Conservation (phyloP, 2,113 vertebrate species). For the Eolophus roseicapilla region DNA sequence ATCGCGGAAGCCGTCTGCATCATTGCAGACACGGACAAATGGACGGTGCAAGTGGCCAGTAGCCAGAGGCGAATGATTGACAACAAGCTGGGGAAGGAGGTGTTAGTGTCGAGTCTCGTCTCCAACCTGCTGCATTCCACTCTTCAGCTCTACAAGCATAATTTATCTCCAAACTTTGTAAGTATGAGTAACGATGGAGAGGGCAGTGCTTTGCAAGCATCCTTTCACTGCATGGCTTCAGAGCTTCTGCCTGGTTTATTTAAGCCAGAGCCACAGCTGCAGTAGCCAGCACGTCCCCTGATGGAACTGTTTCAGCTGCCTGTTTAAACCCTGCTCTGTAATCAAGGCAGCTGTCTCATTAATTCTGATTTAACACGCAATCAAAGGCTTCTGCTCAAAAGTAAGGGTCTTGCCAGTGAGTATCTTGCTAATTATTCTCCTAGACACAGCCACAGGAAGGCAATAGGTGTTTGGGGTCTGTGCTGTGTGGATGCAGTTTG, state of each 20-base stretch:
- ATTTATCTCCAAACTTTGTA: constrained; percentile 97
- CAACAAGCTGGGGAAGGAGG: constrained; percentile 93
- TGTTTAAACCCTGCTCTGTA: background rate
- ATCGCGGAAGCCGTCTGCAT: constrained; percentile 98
- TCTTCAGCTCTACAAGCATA: constrained; percentile 95
- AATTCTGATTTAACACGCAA: background rate
- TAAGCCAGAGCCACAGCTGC: background rate
- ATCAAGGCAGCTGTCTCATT: background rate
- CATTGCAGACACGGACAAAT: constrained; percentile 95
- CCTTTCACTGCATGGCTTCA: background rate
- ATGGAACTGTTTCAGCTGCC: background rate
- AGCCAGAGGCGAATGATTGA: constrained; percentile 92
- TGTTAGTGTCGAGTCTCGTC: constrained; percentile 93
- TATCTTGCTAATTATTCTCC: background rate
- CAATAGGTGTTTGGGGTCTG: background rate
- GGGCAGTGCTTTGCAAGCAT: background rate
- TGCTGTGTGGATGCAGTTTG: background rate
- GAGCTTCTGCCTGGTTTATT: background rate
- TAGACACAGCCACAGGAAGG: background rate
- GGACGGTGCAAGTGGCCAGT: constrained; percentile 97
- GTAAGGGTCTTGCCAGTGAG: background rate
- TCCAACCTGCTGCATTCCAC: constrained; percentile 95
- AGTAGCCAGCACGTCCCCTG: background rate
- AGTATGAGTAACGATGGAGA: constrained; percentile 8
- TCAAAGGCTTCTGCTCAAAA: background rate